Percentiles rank a stretch among this genome's conserved stretches.
These are phyloP conservation scores for Eudasyphora cyanicolor DNA, from an alignment of 2,888 invertebrate genomes.

Conservation along the genomic window DNA sequence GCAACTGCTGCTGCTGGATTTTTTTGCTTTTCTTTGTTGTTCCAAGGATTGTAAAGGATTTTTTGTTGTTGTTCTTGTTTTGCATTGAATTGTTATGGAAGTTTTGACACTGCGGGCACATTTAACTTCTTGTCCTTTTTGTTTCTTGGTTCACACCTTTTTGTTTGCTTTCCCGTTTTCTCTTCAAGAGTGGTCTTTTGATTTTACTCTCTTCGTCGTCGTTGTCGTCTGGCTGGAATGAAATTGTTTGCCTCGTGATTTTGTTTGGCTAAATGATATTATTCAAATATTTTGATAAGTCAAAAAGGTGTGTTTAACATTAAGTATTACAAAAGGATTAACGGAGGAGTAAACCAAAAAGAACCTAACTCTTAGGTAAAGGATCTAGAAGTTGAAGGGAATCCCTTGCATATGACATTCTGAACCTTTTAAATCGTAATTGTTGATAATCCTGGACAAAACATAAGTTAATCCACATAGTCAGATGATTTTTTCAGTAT, in stretches of 20 bases:
- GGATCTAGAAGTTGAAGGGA: too few relatives aligned
- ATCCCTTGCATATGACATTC: too few relatives aligned
- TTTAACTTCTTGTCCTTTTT: constrained; percentile 67
- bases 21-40: constrained; percentile 19
- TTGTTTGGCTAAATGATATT: constrained; percentile 20
- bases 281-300: constrained; percentile 52
- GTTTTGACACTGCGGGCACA: constrained; percentile 67
- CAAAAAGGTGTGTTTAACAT: constrained; percentile 41
- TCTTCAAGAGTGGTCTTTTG: not conserved
- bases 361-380: too few relatives aligned
- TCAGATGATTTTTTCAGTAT: too few relatives aligned
- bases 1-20: constrained; percentile 25
- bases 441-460: too few relatives aligned
- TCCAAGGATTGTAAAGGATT: constrained; percentile 39
- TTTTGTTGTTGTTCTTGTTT: constrained; percentile 38
- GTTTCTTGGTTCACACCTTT: constrained; percentile 70
- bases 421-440: too few relatives aligned
- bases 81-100: constrained; percentile 26
- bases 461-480: too few relatives aligned
- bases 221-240: constrained; percentile 31
- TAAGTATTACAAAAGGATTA: constrained; percentile 53
- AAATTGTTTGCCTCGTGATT: not conserved
- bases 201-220: constrained; percentile 12
- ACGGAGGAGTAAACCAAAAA: too few relatives aligned
- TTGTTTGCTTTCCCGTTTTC: not conserved